Evolutionary conservation across 2,888 invertebrate genomes (phyloP), one percentile per base, ranked within the genome.

Genomic region (Brassicogethes aeneus): DNA sequence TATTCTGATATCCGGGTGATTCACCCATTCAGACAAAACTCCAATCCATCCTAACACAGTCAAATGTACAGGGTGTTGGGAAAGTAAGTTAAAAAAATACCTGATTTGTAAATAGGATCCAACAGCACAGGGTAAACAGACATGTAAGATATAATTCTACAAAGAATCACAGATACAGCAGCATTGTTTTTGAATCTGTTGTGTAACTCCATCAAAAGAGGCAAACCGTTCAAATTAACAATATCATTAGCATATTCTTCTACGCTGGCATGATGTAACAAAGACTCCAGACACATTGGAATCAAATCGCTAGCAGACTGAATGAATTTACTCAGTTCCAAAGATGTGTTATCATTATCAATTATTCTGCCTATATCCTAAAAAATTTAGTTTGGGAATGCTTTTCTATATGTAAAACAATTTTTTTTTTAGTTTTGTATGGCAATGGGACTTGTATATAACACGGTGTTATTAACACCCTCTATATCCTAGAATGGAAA

Each of bases 111-210:
- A 46, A 86, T 73, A 39, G 76, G 70, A 36, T 75, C 68, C 36
- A 79, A 71, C 39, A 75, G 68, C 42, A 74, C 70, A 2, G 68
- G 62, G 47, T 76, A 70, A 37, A 77, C 60, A 0, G 82, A 78
- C 47, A 86, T 64, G 57, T 83, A 83, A 0, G 81, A 78, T 35
- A 86, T 59, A 39, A 83, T 77, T 56, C 80, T 77, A 36, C 80
- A 79, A 8, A 85, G 64, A 3, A 77, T 68, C 31, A 77, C 70
- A 36, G 72, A 68, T 1, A 80, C 70, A 45, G 76, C 73, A 16
- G 70, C 59, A 48, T 80, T 72, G 41, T 73, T 62, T 41, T 63
- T 57, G 51, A 62, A 73, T 43, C 66, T 63, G 45, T 76, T 74
- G 47, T 74, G 71, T 50, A 81, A 57, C 52, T 79, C 76, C 70